Percentiles rank a stretch among this genome's conserved stretches.
phyloP scores from a whole-genome alignment of 2,888 invertebrate species.

The Brachypalpus laphriformis region DNA sequence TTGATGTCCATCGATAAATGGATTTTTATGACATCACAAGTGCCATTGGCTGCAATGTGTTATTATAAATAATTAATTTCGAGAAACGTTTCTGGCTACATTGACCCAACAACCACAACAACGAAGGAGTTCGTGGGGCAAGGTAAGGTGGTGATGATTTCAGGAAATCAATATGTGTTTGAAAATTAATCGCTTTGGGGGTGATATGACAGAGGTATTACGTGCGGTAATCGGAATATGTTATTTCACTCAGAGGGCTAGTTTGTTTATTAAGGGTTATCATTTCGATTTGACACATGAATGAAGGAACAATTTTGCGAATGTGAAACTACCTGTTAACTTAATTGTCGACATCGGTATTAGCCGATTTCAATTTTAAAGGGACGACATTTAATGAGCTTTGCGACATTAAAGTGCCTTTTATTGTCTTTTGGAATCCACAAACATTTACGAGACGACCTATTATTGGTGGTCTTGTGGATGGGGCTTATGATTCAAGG shows the following conservation, averaged over 20 bases:
- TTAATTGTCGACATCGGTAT: not conserved
- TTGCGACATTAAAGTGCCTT: no score
- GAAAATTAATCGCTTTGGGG: not conserved
- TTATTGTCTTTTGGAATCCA: no score
- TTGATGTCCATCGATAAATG: conserved; percentile 52
- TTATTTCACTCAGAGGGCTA: not conserved
- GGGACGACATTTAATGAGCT: not conserved
- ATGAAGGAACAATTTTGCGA: not conserved
- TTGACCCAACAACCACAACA: not conserved
- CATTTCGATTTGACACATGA: not conserved
- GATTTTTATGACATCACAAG: conserved; percentile 51
- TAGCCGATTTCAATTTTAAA: not conserved
- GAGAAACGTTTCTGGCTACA: conserved; percentile 1
- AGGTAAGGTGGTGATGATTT: not conserved
- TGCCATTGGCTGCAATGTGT: conserved; percentile 30
- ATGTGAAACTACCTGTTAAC: not conserved
- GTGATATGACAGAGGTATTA: not conserved
- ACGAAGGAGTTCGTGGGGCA: not conserved
- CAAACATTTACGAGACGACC: no score
- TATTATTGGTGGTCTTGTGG: no score
- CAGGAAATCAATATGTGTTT: conserved; percentile 19
- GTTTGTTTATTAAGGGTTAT: not conserved
- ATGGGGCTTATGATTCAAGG: no score
- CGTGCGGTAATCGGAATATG: not conserved
- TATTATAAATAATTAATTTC: conserved; percentile 52